phyloP scores from a whole-genome alignment of 2,113 vertebrate genomes.

The Hippocampus guttulatus region DNA sequence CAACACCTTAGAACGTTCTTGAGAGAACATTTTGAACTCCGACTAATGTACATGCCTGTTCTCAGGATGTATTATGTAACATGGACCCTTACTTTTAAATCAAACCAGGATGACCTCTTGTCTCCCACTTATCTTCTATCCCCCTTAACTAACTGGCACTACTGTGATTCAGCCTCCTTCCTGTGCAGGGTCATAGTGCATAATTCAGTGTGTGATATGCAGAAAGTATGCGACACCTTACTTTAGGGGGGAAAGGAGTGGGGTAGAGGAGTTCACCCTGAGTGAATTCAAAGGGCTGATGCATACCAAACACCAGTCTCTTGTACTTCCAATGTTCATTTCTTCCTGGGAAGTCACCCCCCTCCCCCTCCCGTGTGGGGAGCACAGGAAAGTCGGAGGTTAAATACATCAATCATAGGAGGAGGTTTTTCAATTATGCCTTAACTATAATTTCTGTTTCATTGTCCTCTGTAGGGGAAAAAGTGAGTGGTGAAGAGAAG shows the following conservation, averaged over 20 bases:
- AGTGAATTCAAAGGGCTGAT: constrained; percentile 45
- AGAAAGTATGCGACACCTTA: constrained; percentile 33
- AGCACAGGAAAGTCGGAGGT: constrained; percentile 42
- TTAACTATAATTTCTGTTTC: background rate
- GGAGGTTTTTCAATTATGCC: constrained; percentile 4
- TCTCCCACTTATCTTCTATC: constrained; percentile 25
- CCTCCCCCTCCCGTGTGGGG: no score
- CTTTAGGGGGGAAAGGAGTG: constrained; percentile 36
- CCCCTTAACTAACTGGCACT: constrained; percentile 37
- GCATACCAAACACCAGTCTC: constrained; percentile 8
- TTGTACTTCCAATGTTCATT: background rate
- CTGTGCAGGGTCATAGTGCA: constrained; percentile 27
- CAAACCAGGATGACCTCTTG: constrained; percentile 47
- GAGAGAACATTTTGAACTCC: background rate
- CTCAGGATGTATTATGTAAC: constrained; percentile 32
- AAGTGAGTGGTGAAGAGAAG: background rate
- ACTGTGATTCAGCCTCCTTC: constrained; percentile 18
- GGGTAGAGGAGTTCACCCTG: constrained; percentile 21
- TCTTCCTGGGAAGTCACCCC: constrained; percentile 21
- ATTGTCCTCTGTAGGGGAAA: background rate
- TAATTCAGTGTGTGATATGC: constrained; percentile 49
- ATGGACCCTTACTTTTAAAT: constrained; percentile 32
- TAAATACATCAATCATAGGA: constrained; percentile 40
- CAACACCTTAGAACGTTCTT: background rate
- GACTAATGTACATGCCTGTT: constrained; percentile 5